A percentile compares a stretch with the other conserved stretches of the same genome.
Conservation (phyloP, 2,113 vertebrate species). For the Cathartes aura region DNA sequence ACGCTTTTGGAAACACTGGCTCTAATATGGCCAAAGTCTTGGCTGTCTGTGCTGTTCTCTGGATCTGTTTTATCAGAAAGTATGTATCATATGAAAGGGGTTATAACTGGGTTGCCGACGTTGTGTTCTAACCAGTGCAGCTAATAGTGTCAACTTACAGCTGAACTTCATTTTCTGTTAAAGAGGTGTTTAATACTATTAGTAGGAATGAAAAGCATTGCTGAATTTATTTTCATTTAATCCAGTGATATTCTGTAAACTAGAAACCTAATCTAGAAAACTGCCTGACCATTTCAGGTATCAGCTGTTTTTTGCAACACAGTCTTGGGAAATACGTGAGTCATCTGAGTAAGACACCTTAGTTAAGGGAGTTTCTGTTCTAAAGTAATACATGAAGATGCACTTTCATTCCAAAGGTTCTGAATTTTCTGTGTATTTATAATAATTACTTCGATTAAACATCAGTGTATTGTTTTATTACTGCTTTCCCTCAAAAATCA, state of each 20-base stretch:
- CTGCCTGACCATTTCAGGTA: background rate
- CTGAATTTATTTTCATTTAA: background rate
- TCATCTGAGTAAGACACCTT: background rate
- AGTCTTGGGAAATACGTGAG: background rate
- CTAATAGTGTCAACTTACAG: background rate
- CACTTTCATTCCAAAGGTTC: background rate
- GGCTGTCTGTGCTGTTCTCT: background rate
- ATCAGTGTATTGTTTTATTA: background rate
- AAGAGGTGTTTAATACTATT: background rate
- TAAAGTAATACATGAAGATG: background rate
- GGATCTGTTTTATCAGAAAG: background rate
- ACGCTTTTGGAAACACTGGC: background rate
- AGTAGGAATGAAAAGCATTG: background rate
- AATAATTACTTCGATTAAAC: background rate
- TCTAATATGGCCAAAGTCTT: background rate
- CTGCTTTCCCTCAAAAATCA: background rate
- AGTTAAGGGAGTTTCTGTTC: background rate
- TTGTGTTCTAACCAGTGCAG: background rate
- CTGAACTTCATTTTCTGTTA: background rate
- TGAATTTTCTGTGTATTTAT: background rate
- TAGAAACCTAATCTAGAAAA: background rate
- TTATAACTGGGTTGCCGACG: accelerated
- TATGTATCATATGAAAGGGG: background rate
- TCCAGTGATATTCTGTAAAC: background rate
- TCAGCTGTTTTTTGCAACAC: background rate